A percentile compares a stretch with the other conserved stretches of the same genome.
phyloP scores from a whole-genome alignment of 2,113 vertebrate species.

The Sturnus vulgaris region DNA sequence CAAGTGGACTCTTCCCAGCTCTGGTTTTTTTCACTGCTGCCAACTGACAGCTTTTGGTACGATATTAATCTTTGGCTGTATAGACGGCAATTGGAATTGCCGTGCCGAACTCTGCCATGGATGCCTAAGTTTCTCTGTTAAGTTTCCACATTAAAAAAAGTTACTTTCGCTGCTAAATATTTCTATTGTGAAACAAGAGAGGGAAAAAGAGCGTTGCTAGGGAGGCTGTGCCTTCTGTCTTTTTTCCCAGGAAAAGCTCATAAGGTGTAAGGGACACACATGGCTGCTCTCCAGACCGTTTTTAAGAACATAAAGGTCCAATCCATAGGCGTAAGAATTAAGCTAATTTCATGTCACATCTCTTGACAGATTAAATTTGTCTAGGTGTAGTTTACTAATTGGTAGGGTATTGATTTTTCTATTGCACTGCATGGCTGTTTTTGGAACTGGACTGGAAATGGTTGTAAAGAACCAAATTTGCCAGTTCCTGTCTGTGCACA shows the following conservation, averaged over 20 bases:
- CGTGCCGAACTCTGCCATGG: background rate
- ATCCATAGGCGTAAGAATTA: background rate
- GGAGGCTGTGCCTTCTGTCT: background rate
- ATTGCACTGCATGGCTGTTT: background rate
- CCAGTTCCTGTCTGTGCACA: background rate
- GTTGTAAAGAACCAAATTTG: background rate
- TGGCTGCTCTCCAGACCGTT: background rate
- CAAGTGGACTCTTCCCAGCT: background rate
- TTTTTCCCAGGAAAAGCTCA: background rate
- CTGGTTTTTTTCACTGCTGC: background rate
- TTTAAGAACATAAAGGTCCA: background rate
- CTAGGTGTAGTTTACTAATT: background rate
- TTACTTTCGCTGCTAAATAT: background rate
- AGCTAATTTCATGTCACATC: background rate
- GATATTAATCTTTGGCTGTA: background rate
- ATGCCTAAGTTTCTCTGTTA: background rate
- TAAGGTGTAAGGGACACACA: background rate
- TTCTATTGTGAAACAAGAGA: background rate
- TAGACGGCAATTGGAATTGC: background rate
- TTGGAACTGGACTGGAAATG: background rate
- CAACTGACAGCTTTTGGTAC: background rate
- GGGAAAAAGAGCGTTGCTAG: background rate
- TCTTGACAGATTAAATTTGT: background rate
- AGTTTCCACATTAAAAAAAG: background rate
- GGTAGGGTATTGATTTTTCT: background rate